phyloP scores from a whole-genome alignment of 2,888 invertebrate species.

The Cryptosula pallasiana region DNA sequence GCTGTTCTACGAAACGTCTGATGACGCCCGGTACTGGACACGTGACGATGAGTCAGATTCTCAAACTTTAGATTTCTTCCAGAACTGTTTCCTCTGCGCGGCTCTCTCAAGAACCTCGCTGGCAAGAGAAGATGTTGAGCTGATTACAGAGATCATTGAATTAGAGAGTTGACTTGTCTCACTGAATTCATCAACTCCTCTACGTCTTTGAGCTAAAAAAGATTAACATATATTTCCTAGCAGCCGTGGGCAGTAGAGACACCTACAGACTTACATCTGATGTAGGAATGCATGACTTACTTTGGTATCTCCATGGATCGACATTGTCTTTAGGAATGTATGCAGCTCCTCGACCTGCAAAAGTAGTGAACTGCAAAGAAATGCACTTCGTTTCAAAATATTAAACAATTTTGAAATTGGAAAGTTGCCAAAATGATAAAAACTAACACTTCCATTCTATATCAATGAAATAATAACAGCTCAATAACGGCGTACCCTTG shows the following conservation, averaged over 20 bases:
- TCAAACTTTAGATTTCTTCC: slow-evolving; percentile 29
- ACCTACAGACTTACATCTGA: neutral
- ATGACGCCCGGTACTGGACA: too few relatives aligned
- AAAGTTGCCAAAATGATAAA: too few relatives aligned
- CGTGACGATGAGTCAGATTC: neutral
- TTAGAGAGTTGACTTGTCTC: slow-evolving; percentile 36
- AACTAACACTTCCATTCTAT: too few relatives aligned
- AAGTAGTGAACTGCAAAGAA: too few relatives aligned
- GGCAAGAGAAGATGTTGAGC: slow-evolving; percentile 48
- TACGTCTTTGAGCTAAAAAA: neutral
- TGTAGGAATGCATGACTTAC: too few relatives aligned
- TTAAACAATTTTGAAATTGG: too few relatives aligned
- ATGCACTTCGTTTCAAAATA: too few relatives aligned
- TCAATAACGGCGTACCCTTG: slow-evolving; percentile 2
- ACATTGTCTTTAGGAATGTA: neutral
- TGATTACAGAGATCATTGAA: slow-evolving; percentile 40
- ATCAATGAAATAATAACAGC: neutral
- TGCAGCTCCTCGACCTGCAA: neutral
- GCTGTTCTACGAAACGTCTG: too few relatives aligned
- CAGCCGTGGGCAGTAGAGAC: too few relatives aligned
- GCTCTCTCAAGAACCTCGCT: slow-evolving; percentile 46
- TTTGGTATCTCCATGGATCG: neutral
- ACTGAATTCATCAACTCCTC: slow-evolving; percentile 31
- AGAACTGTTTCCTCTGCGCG: slow-evolving; percentile 38
- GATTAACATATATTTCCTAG: too few relatives aligned